These are phyloP conservation scores for Chalcosyrphus nemorum DNA, from an alignment of 2,888 invertebrate genomes.

Conservation along the genomic window DNA sequence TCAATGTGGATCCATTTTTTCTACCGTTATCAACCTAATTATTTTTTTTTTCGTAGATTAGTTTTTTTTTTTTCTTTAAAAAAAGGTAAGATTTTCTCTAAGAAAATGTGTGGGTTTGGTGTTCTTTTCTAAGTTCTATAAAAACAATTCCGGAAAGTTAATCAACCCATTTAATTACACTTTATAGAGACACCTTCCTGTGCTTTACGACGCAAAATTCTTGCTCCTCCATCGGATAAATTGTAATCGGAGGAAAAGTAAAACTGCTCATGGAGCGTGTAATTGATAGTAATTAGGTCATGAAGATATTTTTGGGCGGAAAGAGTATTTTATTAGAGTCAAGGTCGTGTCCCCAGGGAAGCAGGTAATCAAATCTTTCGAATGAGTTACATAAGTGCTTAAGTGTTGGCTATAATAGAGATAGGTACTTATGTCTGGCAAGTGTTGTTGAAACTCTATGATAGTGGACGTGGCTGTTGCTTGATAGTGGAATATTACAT, in stretches of 20 bases:
- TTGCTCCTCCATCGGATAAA: background rate
- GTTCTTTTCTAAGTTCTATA: slow-evolving; percentile 15
- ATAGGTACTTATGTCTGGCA: background rate
- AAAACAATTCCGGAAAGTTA: slow-evolving; percentile 38
- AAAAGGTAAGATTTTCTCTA: background rate
- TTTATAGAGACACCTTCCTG: slow-evolving; percentile 50
- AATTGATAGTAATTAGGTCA: slow-evolving; percentile 57
- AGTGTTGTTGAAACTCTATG: background rate
- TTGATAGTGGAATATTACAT: no score
- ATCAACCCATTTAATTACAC: slow-evolving; percentile 34
- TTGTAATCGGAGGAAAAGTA: background rate
- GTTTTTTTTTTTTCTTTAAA: background rate
- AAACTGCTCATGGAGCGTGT: background rate
- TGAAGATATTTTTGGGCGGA: slow-evolving; percentile 5
- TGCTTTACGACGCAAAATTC: slow-evolving; percentile 33
- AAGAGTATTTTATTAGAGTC: slow-evolving; percentile 19
- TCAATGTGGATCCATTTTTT: background rate
- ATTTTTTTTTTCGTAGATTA: slow-evolving; percentile 3
- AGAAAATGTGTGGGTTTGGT: background rate
- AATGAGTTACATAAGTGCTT: background rate
- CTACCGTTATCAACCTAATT: background rate
- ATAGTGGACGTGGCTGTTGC: no score
- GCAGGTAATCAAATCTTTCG: slow-evolving; percentile 1
- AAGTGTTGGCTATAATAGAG: no score
- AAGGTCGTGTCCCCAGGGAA: slow-evolving; percentile 13